Evolutionary conservation across 2,797 vertebrate genomes (phyloP).

Genomic region (Brachyrhaphis roseni): DNA sequence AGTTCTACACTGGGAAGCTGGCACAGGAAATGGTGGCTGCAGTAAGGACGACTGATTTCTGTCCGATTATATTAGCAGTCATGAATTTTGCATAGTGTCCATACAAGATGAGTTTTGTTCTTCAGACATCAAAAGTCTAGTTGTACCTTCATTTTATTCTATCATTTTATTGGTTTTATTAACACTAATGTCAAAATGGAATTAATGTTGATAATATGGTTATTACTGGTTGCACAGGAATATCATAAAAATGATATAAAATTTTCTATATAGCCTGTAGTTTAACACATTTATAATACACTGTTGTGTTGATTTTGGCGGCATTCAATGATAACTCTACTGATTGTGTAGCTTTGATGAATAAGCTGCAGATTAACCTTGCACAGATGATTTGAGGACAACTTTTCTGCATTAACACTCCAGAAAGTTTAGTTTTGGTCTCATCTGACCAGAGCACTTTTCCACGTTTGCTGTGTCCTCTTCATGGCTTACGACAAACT

Average conservation of each 20-base stretch:
- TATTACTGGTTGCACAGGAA: not conserved
- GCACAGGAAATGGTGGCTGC: conserved; percentile 89
- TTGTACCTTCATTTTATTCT: not conserved
- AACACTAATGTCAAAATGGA: not conserved
- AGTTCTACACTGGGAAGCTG: conserved; percentile 91
- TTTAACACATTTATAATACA: not conserved
- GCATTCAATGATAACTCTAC: not conserved
- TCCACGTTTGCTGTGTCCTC: not conserved
- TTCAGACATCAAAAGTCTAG: not conserved
- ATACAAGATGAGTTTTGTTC: not conserved
- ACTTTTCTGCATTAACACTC: not conserved
- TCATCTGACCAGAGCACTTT: not conserved
- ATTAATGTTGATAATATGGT: not conserved
- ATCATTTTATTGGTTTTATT: not conserved
- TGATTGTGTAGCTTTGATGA: not conserved
- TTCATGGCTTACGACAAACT: not conserved
- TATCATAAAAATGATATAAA: not conserved
- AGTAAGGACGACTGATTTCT: conserved; percentile 75
- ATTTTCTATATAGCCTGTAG: not conserved
- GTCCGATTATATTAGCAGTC: conserved; percentile 28
- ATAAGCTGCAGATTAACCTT: not conserved
- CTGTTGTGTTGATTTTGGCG: not conserved
- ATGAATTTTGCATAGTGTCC: conserved; percentile 36
- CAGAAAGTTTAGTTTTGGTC: not conserved
- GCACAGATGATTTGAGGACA: not conserved